Conservation (phyloP, 2,113 vertebrate genomes). For the Centropus bengalensis region DNA sequence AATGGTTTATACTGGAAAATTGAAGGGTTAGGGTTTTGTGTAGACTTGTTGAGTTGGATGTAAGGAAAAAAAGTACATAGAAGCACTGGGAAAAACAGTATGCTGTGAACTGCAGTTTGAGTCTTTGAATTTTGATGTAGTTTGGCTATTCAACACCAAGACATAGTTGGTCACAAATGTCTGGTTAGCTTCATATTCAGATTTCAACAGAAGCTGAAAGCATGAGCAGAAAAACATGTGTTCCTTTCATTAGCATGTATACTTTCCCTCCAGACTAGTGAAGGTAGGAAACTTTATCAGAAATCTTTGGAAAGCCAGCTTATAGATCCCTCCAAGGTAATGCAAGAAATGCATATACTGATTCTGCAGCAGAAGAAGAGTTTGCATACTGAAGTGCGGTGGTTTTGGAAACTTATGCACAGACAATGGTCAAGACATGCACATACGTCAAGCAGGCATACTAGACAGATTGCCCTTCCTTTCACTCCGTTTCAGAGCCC, state of each 20-base stretch:
- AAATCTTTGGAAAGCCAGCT: neutral
- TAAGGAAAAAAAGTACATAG: neutral
- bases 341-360: neutral
- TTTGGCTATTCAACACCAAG: neutral
- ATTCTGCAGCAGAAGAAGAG: neutral
- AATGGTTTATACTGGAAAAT: neutral
- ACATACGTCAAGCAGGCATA: neutral
- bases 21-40: neutral
- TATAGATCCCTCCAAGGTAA: neutral
- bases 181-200: neutral
- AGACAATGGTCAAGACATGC: neutral
- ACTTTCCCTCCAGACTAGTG: neutral
- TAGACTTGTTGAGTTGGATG: neutral
- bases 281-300: neutral
- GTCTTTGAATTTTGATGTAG: neutral
- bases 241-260: neutral
- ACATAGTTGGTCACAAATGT: neutral
- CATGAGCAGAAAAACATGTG: neutral
- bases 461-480: constrained; percentile 10
- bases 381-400: neutral
- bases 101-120: neutral
- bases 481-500: constrained; percentile 21
- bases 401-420: constrained; percentile 12
- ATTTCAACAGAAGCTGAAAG: neutral
- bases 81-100: neutral